These are phyloP conservation scores for Hemithea aestivaria DNA, from an alignment of 2,888 invertebrate species.

Conservation along the genomic window DNA sequence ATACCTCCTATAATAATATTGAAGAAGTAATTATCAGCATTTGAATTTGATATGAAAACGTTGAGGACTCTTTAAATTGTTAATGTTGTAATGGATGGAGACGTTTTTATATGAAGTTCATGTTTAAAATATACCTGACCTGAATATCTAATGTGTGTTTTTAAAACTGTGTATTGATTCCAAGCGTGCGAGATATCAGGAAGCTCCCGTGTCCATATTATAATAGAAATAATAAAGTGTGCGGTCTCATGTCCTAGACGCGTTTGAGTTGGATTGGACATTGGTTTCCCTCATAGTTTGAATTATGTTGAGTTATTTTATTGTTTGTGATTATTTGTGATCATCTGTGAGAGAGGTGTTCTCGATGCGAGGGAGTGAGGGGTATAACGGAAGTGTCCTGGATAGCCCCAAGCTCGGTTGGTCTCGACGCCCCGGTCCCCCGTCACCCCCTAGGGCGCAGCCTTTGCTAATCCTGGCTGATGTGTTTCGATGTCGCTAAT, in stretches of 20 bases:
- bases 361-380: constrained; percentile 79
- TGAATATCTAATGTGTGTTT: constrained; percentile 31
- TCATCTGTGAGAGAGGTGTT: constrained; percentile 79
- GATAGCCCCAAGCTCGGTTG: constrained; percentile 74
- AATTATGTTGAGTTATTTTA: constrained; percentile 68
- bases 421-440: constrained; percentile 61
- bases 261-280: constrained; percentile 53
- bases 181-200: constrained; percentile 58
- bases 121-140: constrained; percentile 16
- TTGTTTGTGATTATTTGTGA: constrained; percentile 74
- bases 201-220: constrained; percentile 40
- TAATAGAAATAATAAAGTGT: constrained; percentile 40
- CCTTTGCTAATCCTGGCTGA: constrained; percentile 78
- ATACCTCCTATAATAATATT: constrained; percentile 43
- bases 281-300: constrained; percentile 62
- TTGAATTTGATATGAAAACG: constrained; percentile 49
- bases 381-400: constrained; percentile 77
- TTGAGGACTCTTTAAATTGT: not conserved
- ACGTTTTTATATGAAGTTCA: constrained; percentile 48
- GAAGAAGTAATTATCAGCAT: constrained; percentile 13
- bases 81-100: not conserved
- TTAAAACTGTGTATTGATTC: constrained; percentile 47
- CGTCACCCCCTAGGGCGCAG: constrained; percentile 71
- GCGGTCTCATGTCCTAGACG: constrained; percentile 52
- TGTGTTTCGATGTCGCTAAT: constrained; percentile 77